Evolutionary conservation across 2,888 invertebrate genomes (phyloP).

Genomic region (Archips crataeganus): DNA sequence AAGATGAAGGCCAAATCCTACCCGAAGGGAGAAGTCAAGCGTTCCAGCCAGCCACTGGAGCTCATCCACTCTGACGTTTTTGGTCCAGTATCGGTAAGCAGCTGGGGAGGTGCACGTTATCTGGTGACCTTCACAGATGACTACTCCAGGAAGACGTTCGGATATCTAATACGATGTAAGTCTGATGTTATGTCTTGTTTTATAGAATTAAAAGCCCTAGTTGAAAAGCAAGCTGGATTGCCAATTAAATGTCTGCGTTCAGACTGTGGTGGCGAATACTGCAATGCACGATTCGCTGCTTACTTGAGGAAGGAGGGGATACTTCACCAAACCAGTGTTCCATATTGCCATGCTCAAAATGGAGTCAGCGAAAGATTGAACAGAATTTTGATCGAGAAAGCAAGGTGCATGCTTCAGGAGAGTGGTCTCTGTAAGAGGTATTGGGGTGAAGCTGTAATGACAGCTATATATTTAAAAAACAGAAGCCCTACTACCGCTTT

Average conservation of each 20-base stretch:
- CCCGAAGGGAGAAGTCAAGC: not conserved
- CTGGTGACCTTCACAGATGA: conserved; percentile 32
- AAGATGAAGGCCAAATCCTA: not conserved
- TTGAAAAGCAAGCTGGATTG: conserved; percentile 31
- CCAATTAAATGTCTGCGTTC: conserved; percentile 9
- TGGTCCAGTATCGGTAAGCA: conserved; percentile 8
- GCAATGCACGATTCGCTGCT: not conserved
- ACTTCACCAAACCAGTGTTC: conserved; percentile 29
- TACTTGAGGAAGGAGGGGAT: conserved; percentile 31
- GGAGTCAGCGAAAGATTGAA: too few species aligned
- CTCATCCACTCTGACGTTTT: not conserved
- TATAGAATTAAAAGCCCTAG: conserved; percentile 15
- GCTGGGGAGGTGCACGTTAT: conserved; percentile 24
- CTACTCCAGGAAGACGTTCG: conserved; percentile 26
- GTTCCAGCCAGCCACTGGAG: not conserved
- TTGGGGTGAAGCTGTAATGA: too few species aligned
- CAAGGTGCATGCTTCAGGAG: too few species aligned
- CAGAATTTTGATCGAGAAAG: too few species aligned
- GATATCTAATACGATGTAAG: conserved; percentile 27
- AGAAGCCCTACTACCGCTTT: too few species aligned
- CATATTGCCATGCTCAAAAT: too few species aligned
- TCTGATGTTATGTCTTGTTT: conserved; percentile 32
- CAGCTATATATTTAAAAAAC: too few species aligned
- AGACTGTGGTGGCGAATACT: conserved; percentile 11
- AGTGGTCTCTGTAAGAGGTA: too few species aligned